Conservation (phyloP, 23 tunicate genomes). For the Clavelina lepadiformis region DNA sequence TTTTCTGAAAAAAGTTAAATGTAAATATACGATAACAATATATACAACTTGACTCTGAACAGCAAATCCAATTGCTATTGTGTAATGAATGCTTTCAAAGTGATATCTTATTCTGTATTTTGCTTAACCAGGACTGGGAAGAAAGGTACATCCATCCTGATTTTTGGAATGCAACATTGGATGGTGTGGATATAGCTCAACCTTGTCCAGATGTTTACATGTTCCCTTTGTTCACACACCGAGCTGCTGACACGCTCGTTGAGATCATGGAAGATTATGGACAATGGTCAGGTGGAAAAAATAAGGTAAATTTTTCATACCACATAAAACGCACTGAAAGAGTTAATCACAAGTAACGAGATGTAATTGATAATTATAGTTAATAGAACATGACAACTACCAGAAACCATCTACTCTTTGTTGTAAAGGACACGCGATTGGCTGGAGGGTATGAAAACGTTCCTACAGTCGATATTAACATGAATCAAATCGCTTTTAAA, state of each 20-base stretch:
- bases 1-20: no score
- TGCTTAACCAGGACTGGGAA: slow-evolving; percentile 98
- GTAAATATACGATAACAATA: no score
- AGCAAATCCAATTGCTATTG: no score
- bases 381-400: no score
- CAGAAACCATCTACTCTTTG: no score
- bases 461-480: slow-evolving; percentile 92
- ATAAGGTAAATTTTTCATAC: slow-evolving; percentile 44
- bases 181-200: slow-evolving; percentile 24
- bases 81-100: no score
- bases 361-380: not conserved
- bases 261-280: slow-evolving; percentile 70
- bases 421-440: slow-evolving; percentile 80
- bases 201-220: slow-evolving; percentile 94
- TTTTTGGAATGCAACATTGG: slow-evolving; percentile 55
- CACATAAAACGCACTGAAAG: not conserved
- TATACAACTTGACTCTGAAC: no score
- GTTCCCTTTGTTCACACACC: slow-evolving; percentile 80
- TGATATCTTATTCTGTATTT: no score
- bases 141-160: slow-evolving; percentile 79
- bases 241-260: slow-evolving; percentile 61
- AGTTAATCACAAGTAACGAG: not conserved
- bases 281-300: slow-evolving; percentile 81
- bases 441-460: slow-evolving; percentile 99
- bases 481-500: slow-evolving; percentile 89